These are phyloP conservation scores for Scomber scombrus DNA, from an alignment of 2,113 vertebrate species.

Conservation along the genomic window DNA sequence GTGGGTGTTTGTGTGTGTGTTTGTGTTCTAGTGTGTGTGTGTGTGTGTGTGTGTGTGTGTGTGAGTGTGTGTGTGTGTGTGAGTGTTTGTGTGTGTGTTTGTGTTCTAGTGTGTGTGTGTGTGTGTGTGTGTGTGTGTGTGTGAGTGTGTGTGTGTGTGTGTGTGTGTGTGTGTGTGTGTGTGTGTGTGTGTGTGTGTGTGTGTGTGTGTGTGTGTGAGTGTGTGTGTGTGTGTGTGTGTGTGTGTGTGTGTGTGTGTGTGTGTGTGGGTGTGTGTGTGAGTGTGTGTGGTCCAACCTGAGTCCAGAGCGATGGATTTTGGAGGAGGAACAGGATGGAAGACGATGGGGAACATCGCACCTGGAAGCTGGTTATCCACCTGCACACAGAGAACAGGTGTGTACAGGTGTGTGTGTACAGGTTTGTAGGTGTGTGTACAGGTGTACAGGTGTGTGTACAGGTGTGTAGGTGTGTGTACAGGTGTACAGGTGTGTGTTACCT, in stretches of 20 bases:
- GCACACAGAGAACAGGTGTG: background rate
- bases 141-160: no score
- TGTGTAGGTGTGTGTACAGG: no score
- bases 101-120: no score
- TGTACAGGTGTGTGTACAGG: background rate
- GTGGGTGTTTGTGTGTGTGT: background rate
- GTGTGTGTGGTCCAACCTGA: conserved; percentile 87
- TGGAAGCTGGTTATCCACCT: conserved; percentile 97
- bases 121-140: no score
- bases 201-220: no score
- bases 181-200: no score
- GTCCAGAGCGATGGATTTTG: conserved; percentile 95
- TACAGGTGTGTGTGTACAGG: no score
- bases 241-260: background rate
- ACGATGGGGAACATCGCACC: conserved; percentile 95
- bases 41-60: no score
- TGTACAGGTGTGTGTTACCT: conserved; percentile 83
- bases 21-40: no score
- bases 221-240: background rate
- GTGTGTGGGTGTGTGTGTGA: conserved; percentile 3
- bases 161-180: no score
- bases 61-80: no score
- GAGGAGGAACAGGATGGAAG: conserved; percentile 97
- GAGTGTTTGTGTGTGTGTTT: no score
- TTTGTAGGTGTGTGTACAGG: background rate